phyloP scores from a whole-genome alignment of 2,888 invertebrate species.

The Exephanes ischioxanthus region DNA sequence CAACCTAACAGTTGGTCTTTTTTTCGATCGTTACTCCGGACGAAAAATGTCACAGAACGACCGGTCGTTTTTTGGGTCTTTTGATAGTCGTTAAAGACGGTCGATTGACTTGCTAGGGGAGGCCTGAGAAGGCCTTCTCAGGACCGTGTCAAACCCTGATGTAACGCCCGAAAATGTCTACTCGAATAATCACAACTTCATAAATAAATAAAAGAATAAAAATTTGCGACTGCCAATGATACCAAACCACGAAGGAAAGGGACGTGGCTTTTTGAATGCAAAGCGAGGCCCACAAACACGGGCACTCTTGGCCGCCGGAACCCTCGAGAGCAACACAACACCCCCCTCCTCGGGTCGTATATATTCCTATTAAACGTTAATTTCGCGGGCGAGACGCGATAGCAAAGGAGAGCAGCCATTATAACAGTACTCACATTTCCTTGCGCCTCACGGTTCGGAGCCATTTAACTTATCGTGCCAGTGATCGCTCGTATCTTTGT shows the following conservation, averaged over 20 bases:
- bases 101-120: too few relatives aligned
- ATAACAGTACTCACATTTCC: slow-evolving; percentile 1
- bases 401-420: slow-evolving; percentile 27
- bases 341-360: background rate
- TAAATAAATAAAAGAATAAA: too few relatives aligned
- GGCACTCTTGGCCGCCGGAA: background rate
- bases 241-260: slow-evolving; percentile 76
- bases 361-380: slow-evolving; percentile 74
- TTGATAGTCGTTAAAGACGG: too few relatives aligned
- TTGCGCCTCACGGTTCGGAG: slow-evolving; percentile 20
- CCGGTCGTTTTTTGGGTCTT: too few relatives aligned
- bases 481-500: slow-evolving; percentile 12
- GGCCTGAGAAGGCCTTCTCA: too few relatives aligned
- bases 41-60: too few relatives aligned
- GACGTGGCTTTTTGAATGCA: slow-evolving; percentile 64
- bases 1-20: too few relatives aligned
- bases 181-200: too few relatives aligned
- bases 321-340: too few relatives aligned
- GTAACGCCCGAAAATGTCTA: too few relatives aligned
- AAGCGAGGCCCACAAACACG: slow-evolving; percentile 59
- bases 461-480: slow-evolving; percentile 44
- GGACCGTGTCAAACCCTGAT: too few relatives aligned
- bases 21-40: too few relatives aligned
- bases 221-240: slow-evolving; percentile 77
- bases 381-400: slow-evolving; percentile 68